phyloP scores from a whole-genome alignment of 2,113 vertebrate genomes.

The Lasiurus borealis region DNA sequence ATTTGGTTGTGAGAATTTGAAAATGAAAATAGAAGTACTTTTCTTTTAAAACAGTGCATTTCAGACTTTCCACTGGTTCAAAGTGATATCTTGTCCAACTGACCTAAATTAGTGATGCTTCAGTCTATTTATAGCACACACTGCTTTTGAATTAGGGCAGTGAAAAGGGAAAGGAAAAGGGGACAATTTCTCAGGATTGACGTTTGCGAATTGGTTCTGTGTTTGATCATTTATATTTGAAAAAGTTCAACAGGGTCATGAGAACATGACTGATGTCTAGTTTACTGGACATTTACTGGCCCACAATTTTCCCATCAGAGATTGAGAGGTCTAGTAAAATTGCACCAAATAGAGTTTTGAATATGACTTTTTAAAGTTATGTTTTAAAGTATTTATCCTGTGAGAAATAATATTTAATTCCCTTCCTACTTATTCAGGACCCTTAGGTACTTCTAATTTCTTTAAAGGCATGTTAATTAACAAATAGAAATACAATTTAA shows the following conservation, averaged over 20 bases:
- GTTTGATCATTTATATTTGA: slow-evolving; percentile 28
- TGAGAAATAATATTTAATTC: not conserved
- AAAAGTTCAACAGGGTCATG: slow-evolving; percentile 13
- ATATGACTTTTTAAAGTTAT: not conserved
- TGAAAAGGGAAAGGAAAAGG: not conserved
- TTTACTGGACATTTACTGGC: not conserved
- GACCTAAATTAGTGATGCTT: not conserved
- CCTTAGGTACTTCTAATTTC: not conserved
- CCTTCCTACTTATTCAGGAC: not conserved
- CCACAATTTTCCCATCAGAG: not conserved
- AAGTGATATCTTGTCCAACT: not conserved
- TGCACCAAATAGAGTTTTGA: not conserved
- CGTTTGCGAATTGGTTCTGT: not conserved
- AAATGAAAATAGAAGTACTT: not conserved
- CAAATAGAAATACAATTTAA: slow-evolving; percentile 23
- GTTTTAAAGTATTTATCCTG: not conserved
- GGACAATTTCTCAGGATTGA: slow-evolving; percentile 36
- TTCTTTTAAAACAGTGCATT: not conserved
- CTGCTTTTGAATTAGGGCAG: slow-evolving; percentile 18
- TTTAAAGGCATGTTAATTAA: not conserved
- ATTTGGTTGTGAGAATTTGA: slow-evolving; percentile 32
- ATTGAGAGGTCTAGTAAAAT: not conserved
- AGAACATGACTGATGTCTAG: slow-evolving; percentile 1
- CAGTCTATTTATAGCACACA: not conserved
- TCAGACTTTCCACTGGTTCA: not conserved